Evolutionary conservation across 2,888 invertebrate genomes (phyloP), one percentile per base, ranked within the genome.

Genomic region (Tetrapedia diversipes): DNA sequence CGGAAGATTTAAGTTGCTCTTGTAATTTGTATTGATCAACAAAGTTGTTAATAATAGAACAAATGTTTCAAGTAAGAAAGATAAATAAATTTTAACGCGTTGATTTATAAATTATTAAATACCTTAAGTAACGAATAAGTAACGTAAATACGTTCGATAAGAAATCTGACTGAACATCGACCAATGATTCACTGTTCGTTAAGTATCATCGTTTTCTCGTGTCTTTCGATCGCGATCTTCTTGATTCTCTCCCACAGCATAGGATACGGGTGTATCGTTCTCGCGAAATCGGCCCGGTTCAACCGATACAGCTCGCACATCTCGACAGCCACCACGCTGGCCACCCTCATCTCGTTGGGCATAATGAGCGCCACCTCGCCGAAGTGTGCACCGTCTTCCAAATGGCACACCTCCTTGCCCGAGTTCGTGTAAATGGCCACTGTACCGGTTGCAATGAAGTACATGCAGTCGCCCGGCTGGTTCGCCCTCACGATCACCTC

Each of bases 401-500:
- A 81, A 73, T 92, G 91, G 53, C 92, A 91, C 6, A 92, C 88
- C 71, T 92, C 92, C 61, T 87, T 90, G 0, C 93, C 94, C 0
- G 92, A 91, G 57, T 88, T 86, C 0, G 93, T 93, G 78, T 93
- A 93, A 65, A 93, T 92, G 0, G 93, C 93, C 1, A 94, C 94
- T 0, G 93, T 93, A 4, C 94, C 94, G 19, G 90, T 92, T 1
- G 93, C 93, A 69, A 94, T 94, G 82, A 94, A 94, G 82, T 93
- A 94, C 94, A 94, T 94, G 64, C 92, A 92, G 70, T 93, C 91
- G 0, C 94, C 94, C 1, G 90, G 85, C 7, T 93, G 92, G 77
- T 93, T 92, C 0, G 92, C 93, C 71, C 92, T 90, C 0, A 94
- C 91, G 45, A 94, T 93, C 1, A 94, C 91, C 80, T 94, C 94